These are phyloP conservation scores for Microcebus murinus DNA, from an alignment of 2,113 vertebrate species.

Conservation along the genomic window DNA sequence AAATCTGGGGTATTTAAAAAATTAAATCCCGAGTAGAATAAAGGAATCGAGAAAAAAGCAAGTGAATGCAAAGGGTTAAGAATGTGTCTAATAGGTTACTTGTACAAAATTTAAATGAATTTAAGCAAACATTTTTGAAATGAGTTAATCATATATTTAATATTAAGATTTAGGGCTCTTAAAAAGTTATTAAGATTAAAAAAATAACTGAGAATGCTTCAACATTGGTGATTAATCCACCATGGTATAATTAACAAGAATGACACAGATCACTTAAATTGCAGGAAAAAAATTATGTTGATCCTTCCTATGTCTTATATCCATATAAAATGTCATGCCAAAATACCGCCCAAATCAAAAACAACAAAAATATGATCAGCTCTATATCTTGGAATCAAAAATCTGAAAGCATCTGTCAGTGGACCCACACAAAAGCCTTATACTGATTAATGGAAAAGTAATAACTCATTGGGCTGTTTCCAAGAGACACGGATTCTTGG, in stretches of 20 bases:
- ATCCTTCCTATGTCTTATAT: constrained; percentile 12
- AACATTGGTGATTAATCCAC: not conserved
- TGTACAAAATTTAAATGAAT: constrained; percentile 24
- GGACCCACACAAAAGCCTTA: not conserved
- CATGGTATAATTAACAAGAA: constrained; percentile 1
- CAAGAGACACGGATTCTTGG: constrained; percentile 26
- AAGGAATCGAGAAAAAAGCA: too few relatives aligned
- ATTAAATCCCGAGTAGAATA: too few relatives aligned
- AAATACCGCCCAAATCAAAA: not conserved
- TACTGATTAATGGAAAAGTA: not conserved
- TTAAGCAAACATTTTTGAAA: constrained; percentile 2
- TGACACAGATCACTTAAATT: not conserved
- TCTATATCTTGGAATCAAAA: not conserved
- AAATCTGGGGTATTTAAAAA: too few relatives aligned
- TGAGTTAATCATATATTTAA: constrained; percentile 6
- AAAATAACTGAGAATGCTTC: not conserved
- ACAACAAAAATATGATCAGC: not conserved
- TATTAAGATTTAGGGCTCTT: constrained; percentile 9
- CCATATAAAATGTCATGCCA: not conserved
- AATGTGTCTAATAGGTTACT: not conserved
- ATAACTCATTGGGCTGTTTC: constrained; percentile 83
- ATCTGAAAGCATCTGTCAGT: not conserved
- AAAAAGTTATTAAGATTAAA: not conserved
- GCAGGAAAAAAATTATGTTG: not conserved
- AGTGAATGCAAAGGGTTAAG: not conserved